phyloP scores from a whole-genome alignment of 2,888 invertebrate genomes.

The Phaedon cochleariae region DNA sequence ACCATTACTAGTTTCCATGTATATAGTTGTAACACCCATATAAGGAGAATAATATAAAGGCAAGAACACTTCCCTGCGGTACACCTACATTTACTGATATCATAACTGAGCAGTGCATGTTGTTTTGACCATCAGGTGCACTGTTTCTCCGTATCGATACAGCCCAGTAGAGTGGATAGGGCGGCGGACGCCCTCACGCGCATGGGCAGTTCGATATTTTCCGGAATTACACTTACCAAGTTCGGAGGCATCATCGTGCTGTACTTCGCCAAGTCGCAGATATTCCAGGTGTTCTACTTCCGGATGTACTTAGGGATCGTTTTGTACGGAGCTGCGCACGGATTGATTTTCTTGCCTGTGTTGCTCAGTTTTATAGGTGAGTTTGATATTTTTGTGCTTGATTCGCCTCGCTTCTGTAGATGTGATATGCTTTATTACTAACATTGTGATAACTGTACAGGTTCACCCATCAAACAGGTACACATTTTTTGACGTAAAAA shows the following conservation, averaged over 20 bases:
- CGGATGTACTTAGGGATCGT: slow-evolving; percentile 92
- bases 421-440: not conserved
- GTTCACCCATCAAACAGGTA: no score
- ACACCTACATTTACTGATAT: not conserved
- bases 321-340: slow-evolving; percentile 94
- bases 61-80: not conserved
- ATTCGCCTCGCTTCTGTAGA: not conserved
- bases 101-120: not conserved
- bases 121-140: slow-evolving; percentile 65
- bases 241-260: slow-evolving; percentile 97
- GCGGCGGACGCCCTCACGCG: slow-evolving; percentile 85
- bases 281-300: slow-evolving; percentile 72
- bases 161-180: slow-evolving; percentile 75
- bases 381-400: slow-evolving; percentile 53
- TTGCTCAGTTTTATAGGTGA: slow-evolving; percentile 96
- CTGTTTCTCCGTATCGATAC: slow-evolving; percentile 84
- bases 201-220: slow-evolving; percentile 96
- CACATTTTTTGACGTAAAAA: no score
- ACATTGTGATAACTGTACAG: not conserved
- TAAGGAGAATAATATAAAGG: not conserved
- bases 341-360: slow-evolving; percentile 96
- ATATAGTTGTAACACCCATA: no score
- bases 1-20: no score
- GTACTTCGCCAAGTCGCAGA: slow-evolving; percentile 97
- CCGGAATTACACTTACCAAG: slow-evolving; percentile 97